A percentile compares a stretch with the other conserved stretches of the same genome.
These are phyloP conservation scores for Nymphicus hollandicus DNA, from an alignment of 2,113 vertebrate species.

Conservation along the genomic window DNA sequence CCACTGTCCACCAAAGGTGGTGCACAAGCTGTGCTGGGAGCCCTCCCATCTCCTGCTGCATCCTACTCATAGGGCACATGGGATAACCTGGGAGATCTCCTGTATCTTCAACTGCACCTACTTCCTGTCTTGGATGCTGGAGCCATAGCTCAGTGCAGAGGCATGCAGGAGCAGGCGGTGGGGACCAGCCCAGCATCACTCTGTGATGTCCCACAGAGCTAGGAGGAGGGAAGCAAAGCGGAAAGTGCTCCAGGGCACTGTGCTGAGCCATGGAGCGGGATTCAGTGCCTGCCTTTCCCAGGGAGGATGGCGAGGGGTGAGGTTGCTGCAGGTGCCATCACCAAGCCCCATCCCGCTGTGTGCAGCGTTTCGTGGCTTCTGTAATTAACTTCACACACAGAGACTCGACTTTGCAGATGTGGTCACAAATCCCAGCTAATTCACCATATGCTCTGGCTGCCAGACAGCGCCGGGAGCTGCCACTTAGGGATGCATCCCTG, in stretches of 20 bases:
- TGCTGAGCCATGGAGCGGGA: accelerated
- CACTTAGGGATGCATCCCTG: not conserved
- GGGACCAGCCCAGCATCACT: not conserved
- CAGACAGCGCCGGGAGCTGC: slow-evolving; percentile 14
- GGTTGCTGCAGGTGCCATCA: not conserved
- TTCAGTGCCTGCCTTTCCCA: not conserved
- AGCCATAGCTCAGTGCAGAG: not conserved
- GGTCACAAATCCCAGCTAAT: slow-evolving; percentile 48
- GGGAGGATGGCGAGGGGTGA: not conserved
- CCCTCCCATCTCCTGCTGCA: not conserved
- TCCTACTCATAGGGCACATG: accelerated
- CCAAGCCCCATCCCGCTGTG: not conserved
- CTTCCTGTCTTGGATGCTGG: not conserved
- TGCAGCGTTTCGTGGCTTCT: not conserved
- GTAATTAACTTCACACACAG: slow-evolving; percentile 41
- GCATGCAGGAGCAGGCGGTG: not conserved
- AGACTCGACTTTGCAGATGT: slow-evolving; percentile 40
- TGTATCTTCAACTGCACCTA: not conserved
- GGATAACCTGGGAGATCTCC: not conserved
- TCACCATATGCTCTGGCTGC: slow-evolving; percentile 61
- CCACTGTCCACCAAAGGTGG: not conserved
- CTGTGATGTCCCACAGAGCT: accelerated
- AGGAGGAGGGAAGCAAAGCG: not conserved
- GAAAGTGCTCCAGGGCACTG: not conserved
- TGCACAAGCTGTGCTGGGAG: not conserved